phyloP scores from a whole-genome alignment of 1,140 invertebrate species.

The Nasonia giraulti region DNA sequence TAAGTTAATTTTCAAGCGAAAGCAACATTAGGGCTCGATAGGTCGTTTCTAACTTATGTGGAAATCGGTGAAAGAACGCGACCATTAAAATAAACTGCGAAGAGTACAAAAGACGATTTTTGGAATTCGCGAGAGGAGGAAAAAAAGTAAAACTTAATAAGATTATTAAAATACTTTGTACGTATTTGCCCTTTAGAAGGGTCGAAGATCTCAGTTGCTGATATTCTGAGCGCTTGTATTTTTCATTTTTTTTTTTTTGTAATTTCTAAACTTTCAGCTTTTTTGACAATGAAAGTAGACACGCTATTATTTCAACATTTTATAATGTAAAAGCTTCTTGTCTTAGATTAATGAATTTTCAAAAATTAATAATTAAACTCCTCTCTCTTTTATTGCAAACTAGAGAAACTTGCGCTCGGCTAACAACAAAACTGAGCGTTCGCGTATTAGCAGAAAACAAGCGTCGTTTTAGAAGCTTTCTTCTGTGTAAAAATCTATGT shows the following conservation, averaged over 20 bases:
- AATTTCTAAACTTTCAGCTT: conserved; percentile 40
- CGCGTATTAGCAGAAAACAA: conserved; percentile 46
- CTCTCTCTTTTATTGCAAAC: background rate
- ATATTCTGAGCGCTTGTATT: conserved; percentile 50
- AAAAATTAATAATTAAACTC: conserved; percentile 20
- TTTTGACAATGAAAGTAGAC: conserved; percentile 10
- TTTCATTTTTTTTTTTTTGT: conserved; percentile 31
- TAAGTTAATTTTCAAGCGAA: conserved; percentile 47
- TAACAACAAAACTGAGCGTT: conserved; percentile 39
- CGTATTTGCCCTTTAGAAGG: conserved; percentile 54
- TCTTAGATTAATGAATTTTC: background rate
- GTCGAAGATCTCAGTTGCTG: conserved; percentile 47
- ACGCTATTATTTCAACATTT: conserved; percentile 17
- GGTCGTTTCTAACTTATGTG: conserved; percentile 26
- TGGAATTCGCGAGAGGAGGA: conserved; percentile 55
- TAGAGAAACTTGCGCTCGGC: conserved; percentile 41
- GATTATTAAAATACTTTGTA: conserved; percentile 51
- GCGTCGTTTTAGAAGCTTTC: conserved; percentile 53
- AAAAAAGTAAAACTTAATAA: conserved; percentile 41
- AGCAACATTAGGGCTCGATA: conserved; percentile 27
- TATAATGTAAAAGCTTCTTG: conserved; percentile 16
- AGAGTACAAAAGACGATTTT: conserved; percentile 59
- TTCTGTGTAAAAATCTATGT: conserved; percentile 46
- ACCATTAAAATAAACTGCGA: conserved; percentile 56
- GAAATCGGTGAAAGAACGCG: conserved; percentile 19